Evolutionary conservation across 2,888 invertebrate species (phyloP).

Genomic region (Drosophila rubida): DNA sequence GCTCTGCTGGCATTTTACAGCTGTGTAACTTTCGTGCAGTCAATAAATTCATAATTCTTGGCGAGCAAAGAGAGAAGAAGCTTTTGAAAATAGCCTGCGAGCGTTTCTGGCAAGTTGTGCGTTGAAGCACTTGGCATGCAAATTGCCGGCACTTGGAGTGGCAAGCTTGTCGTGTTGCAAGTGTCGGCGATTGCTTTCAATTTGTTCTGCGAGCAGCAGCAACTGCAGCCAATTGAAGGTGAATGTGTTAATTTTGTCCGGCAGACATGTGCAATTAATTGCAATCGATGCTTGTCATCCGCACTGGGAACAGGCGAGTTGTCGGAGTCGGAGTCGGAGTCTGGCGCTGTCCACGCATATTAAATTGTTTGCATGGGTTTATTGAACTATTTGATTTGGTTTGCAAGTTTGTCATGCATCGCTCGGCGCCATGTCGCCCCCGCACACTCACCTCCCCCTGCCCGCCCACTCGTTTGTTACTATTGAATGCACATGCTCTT

Average conservation of each 20-base stretch:
- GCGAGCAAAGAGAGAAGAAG: neutral
- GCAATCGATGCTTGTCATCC: conserved; percentile 42
- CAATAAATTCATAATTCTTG: conserved; percentile 44
- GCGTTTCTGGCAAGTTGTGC: conserved; percentile 44
- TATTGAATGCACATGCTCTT: conserved; percentile 55
- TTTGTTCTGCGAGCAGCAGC: conserved; percentile 45
- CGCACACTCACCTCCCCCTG: neutral
- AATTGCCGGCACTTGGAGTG: conserved; percentile 40
- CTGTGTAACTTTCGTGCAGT: conserved; percentile 3
- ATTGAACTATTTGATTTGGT: conserved; percentile 71
- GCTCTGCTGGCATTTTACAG: neutral
- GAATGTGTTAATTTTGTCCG: conserved; percentile 68
- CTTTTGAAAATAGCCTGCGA: conserved; percentile 22
- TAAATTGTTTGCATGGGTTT: conserved; percentile 63
- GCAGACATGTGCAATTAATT: conserved; percentile 69
- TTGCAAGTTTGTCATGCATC: conserved; percentile 49
- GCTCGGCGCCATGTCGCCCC: conserved; percentile 10
- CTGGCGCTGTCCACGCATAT: conserved; percentile 59
- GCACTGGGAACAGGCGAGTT: neutral
- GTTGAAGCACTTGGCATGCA: conserved; percentile 47
- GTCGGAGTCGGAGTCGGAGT: too few relatives aligned
- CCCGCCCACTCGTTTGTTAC: conserved; percentile 24
- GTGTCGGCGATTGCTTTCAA: conserved; percentile 40
- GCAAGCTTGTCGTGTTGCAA: conserved; percentile 13
- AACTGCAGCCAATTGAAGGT: conserved; percentile 22